These are phyloP conservation scores for Hassar affinis DNA, from an alignment of 2,113 vertebrate genomes.

Conservation along the genomic window DNA sequence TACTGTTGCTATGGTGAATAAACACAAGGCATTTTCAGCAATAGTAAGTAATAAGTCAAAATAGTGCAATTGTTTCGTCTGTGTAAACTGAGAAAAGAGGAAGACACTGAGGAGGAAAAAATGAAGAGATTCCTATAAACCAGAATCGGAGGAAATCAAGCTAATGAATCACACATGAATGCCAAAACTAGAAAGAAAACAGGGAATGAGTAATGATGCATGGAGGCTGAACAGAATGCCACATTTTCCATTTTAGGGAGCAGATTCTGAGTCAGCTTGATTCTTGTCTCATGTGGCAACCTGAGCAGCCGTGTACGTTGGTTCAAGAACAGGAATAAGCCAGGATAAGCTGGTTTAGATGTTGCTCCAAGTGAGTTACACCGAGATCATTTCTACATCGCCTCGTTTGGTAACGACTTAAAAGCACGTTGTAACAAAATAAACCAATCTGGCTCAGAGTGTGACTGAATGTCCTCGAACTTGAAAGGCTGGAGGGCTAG, in stretches of 20 bases:
- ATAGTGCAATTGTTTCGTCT: neutral
- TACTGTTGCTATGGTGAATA: neutral
- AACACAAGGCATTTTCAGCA: neutral
- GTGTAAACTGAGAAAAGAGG: neutral
- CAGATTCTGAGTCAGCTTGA: neutral
- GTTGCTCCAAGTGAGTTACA: neutral
- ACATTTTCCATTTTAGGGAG: conserved; percentile 2
- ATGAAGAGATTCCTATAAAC: too few relatives aligned
- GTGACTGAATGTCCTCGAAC: too few relatives aligned
- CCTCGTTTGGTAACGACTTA: too few relatives aligned
- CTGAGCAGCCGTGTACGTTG: conserved; percentile 37
- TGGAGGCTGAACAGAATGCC: neutral
- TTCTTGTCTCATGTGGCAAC: conserved; percentile 4
- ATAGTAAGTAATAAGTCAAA: too few relatives aligned
- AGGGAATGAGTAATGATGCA: neutral
- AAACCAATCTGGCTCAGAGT: too few relatives aligned
- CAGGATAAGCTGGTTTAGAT: neutral
- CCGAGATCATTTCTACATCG: neutral
- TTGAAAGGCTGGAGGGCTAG: too few relatives aligned
- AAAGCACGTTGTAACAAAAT: too few relatives aligned
- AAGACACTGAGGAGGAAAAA: neutral
- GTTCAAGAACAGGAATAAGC: conserved; percentile 33
- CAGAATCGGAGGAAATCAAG: too few relatives aligned
- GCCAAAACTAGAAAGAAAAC: too few relatives aligned
- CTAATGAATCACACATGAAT: too few relatives aligned